Evolutionary conservation across 2,797 vertebrate species (phyloP), one percentile per base, ranked within the genome.

Genomic region (Leontocebus nigricollis): DNA sequence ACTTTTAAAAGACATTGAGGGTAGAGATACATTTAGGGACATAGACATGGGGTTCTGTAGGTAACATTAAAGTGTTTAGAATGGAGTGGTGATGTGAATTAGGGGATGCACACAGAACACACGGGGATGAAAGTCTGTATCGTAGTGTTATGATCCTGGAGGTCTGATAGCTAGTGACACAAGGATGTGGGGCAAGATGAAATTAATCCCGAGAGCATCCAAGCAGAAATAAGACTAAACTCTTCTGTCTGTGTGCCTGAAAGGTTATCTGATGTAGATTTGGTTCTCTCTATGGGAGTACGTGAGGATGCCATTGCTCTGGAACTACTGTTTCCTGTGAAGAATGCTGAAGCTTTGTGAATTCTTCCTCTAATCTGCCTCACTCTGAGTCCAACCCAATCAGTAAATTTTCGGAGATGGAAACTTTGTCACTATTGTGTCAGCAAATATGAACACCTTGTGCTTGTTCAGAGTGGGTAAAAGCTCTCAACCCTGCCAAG

Each of bases 1-100:
- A 52, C 39, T 89, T 91, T 85, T 75, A 84, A 57, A 73, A 92
- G 61, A 70, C 26, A 48, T 26, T 73, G 24, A 82, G n/a, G 22
- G 39, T 36, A 64, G 41, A 80, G 5, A 36, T 82, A 70, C 36
- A 33, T 27, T 95, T 73, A 87, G 46, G 52, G 24, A 48, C 15
- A 3, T n/a, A 48, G 59, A 17, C 14, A 8, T 3, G 15, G 20
- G 36, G 33, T 93, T 57, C 80, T 27, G 76, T 73, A 50, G 33
- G 52, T 73, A 26, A 36, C 20, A 9, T 55, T 14, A 5, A 36
- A 39, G 24, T 88, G 24, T 93, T 73, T 61, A 50, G 20, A 77
- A 75, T 26, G n/a, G 22, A 61, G 24, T 36, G 27, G 7, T 55
- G 36, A 4, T 5, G 5, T 57, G 64, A 36, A 52, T 30, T 79